Base-by-base conservation (phyloP, 2,113 vertebrate species). In the Triplophysa siluroides region DNA sequence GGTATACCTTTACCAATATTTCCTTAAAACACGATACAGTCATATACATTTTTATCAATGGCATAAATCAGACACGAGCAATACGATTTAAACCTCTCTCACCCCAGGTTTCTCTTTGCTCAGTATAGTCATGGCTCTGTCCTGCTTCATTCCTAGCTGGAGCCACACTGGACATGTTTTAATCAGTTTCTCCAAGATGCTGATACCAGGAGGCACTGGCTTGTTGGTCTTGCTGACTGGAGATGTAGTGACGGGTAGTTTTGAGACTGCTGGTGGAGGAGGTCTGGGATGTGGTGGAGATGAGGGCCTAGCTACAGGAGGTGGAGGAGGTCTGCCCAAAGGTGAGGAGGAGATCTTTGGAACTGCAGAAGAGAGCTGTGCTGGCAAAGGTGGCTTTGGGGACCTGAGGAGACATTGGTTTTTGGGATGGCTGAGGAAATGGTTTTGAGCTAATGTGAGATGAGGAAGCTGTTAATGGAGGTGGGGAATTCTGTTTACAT, bases 131-230 rank as follows among this genome's bases (percentile, higher is more conserved):
- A 64, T 67, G 6, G 83, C 92, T 72, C 90, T 90, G 0, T 92
- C 92, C 70, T 43, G 88, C 72, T 68, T 89, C 85, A 96, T 89
- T 68, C 92, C 93, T 84, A 94, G 88, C 68, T 94, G 95, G 70
- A 94, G 92, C 97, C 97, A 99, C 70, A 96, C 89, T 0, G 95
- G 91, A 78, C 93, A 90, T 0, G 94, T 98, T 79, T 92, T 94
- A 63, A 96, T 86, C 81, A 99, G 93, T 76, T 91, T 94, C 78
- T 98, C 96, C 23, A 95, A 78, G 38, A 92, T 86, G 65, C 94
- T 96, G 88, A 96, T 92, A 18, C 91, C 88, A 16, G 89, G 88
- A 19, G 12, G 18, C 0, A 77, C 21, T 71, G 77, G 88, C 90
- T 76, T 0, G 0, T 19, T 78, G 6, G 61, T 29, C 72, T 62